A percentile compares a stretch with the other conserved stretches of the same genome.
phyloP scores from a whole-genome alignment of 1,140 invertebrate species.

The Dinothrombium tinctorium region DNA sequence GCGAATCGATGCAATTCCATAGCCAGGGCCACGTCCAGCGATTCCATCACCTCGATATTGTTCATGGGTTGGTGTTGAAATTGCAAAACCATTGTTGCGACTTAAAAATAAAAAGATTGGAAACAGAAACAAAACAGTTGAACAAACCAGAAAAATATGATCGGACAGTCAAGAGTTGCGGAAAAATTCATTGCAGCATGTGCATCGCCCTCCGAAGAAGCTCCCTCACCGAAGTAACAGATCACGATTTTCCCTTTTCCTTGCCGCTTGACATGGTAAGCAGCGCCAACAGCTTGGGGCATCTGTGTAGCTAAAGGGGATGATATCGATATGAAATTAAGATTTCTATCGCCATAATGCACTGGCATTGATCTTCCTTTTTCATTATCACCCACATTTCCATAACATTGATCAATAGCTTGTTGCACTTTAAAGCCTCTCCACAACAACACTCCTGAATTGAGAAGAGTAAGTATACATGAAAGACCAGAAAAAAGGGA shows the following conservation, averaged over 20 bases:
- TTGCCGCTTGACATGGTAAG: conserved; percentile 55
- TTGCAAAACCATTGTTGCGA: conserved; percentile 86
- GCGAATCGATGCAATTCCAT: conserved; percentile 70
- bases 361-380: conserved; percentile 90
- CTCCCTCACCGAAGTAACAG: conserved; percentile 96
- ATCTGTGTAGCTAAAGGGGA: conserved; percentile 87
- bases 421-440: conserved; percentile 60
- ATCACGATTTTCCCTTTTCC: conserved; percentile 52
- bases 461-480: neutral
- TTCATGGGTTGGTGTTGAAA: conserved; percentile 79
- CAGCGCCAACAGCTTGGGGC: conserved; percentile 82
- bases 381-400: conserved; percentile 63
- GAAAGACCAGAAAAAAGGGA: neutral
- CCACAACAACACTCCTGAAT: conserved; percentile 59
- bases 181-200: conserved; percentile 97
- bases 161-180: conserved; percentile 77
- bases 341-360: conserved; percentile 57
- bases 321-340: conserved; percentile 83
- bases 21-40: conserved; percentile 54
- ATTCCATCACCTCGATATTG: conserved; percentile 68
- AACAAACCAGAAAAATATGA: conserved; percentile 88
- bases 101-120: conserved; percentile 45
- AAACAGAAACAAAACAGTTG: conserved; percentile 13
- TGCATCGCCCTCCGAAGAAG: conserved; percentile 91
- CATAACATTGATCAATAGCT: conserved; percentile 90